Conservation (phyloP, 1,140 invertebrate species). For the Rhopalosiphum padi region DNA sequence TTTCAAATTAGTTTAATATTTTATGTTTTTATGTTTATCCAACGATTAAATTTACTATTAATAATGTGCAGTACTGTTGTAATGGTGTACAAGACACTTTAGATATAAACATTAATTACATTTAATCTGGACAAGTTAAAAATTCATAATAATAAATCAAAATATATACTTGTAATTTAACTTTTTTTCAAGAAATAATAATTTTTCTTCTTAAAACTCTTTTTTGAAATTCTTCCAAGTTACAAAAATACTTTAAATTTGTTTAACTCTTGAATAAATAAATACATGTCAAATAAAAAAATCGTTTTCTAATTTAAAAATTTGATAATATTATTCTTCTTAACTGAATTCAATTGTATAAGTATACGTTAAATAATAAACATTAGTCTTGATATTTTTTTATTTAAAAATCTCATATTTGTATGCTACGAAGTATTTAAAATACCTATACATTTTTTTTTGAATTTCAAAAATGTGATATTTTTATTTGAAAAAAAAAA, state of each 20-base stretch:
- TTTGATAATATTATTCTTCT: not conserved
- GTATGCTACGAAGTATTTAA: too few relatives aligned
- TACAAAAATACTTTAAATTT: not conserved
- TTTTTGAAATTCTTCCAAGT: not conserved
- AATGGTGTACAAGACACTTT: not conserved
- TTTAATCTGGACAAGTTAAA: not conserved
- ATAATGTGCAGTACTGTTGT: not conserved
- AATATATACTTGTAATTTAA: not conserved
- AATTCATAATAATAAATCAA: not conserved
- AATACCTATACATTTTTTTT: too few relatives aligned
- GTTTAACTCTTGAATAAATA: too few relatives aligned
- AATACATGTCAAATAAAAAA: not conserved
- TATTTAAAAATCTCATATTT: too few relatives aligned
- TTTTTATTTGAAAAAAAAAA: too few relatives aligned
- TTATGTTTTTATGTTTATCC: not conserved
- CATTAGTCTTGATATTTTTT: too few relatives aligned
- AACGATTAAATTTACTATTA: not conserved
- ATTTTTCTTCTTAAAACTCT: not conserved
- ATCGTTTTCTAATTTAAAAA: not conserved
- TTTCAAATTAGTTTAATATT: not conserved
- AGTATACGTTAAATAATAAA: too few relatives aligned
- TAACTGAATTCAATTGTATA: too few relatives aligned
- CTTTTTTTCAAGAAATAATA: not conserved
- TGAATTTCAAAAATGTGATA: too few relatives aligned
- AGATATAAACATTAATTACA: not conserved